Conservation (phyloP, 1,140 invertebrate genomes). For the Drosophila subobscura region DNA sequence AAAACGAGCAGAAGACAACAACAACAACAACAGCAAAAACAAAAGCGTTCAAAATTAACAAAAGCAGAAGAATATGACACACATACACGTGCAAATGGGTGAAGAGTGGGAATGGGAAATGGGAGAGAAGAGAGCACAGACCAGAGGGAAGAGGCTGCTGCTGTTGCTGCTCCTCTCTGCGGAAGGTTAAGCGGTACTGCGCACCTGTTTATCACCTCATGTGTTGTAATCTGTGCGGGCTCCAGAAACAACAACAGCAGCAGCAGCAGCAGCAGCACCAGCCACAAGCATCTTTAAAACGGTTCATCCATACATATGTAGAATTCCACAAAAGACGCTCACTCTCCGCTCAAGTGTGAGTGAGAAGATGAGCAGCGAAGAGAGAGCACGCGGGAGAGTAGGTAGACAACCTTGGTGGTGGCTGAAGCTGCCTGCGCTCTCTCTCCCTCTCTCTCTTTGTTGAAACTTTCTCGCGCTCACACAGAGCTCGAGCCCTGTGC, state of each 20-base stretch:
- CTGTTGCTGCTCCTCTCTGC: background rate
- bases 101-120: background rate
- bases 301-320: constrained; percentile 5
- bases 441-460: constrained; percentile 44
- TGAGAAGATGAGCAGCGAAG: constrained; percentile 46
- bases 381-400: constrained; percentile 32
- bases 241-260: constrained; percentile 40
- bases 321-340: no score
- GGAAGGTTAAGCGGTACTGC: constrained; percentile 50
- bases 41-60: constrained; percentile 70
- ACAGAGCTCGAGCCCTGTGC: constrained; percentile 29
- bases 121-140: no score
- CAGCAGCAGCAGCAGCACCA: background rate
- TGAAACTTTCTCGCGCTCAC: constrained; percentile 73
- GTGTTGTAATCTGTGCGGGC: constrained; percentile 78
- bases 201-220: constrained; percentile 79
- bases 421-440: constrained; percentile 22
- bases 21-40: constrained; percentile 44
- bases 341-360: constrained; percentile 4
- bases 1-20: constrained; percentile 24
- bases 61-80: constrained; percentile 66
- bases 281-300: constrained; percentile 19
- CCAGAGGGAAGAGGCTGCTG: constrained; percentile 1
- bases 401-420: constrained; percentile 68
- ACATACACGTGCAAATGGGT: constrained; percentile 7